Conservation (phyloP, 2,113 vertebrate species). For the Emberiza fucata region DNA sequence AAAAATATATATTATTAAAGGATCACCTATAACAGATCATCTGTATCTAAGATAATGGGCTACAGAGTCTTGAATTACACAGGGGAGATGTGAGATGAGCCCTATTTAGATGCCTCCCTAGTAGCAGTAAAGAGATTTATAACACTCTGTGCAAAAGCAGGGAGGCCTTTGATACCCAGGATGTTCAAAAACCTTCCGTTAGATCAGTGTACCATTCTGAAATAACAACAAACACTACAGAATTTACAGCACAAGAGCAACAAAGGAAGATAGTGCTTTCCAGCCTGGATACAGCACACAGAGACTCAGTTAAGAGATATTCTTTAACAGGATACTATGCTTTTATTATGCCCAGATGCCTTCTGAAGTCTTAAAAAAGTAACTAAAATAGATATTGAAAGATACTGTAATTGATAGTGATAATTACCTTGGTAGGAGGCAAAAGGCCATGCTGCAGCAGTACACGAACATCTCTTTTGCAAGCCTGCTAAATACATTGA, state of each 20-base stretch:
- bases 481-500: background rate
- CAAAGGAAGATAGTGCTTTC: background rate
- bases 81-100: background rate
- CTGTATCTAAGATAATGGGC: background rate
- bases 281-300: background rate
- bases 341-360: background rate
- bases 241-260: background rate
- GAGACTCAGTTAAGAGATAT: background rate
- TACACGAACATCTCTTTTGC: background rate
- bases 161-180: background rate
- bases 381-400: background rate
- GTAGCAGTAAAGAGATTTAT: background rate
- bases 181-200: background rate
- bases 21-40: background rate
- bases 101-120: background rate
- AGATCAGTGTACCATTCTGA: background rate
- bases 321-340: background rate
- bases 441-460: background rate
- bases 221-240: background rate
- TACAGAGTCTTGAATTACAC: background rate
- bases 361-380: background rate
- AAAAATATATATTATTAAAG: background rate
- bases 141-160: background rate
- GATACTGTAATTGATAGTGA: background rate
- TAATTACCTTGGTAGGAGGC: background rate